Base-by-base conservation (phyloP, 2,888 invertebrate genomes). In the Teleogryllus oceanicus region DNA sequence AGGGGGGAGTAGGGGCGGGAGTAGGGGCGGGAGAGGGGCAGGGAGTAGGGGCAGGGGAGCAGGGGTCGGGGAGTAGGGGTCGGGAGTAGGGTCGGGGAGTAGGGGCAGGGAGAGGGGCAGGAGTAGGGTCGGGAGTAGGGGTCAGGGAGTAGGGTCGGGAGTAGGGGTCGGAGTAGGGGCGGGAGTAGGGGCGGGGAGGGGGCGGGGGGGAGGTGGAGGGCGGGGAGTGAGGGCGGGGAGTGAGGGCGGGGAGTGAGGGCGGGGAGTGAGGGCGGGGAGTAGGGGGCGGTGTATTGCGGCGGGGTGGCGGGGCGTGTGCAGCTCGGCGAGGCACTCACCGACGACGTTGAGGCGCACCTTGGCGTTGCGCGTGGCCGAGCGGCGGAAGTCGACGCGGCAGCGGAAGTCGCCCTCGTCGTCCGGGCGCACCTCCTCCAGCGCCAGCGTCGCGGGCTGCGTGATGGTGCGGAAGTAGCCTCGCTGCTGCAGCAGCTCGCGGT, bases 391-490 rank as follows among this genome's bases (percentile, higher is more conserved):
- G n/a, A 82, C 82, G 10, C 82, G 75, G 75, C 82, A 82, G 18
- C 82, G 75, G 62, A 81, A 82, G 24, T 81, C 81, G 8, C 82
- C 82, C 76, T 82, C 81, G 75, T 82, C 82, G 3, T 81, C 49
- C 16, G 81, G 80, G n/a, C 80, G 80, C 21, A 82, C 78, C 10
- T 80, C 80, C 75, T 81, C 81, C 50, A 82, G 78, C 37, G 81
- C 80, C 16, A 82, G 80, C 1, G 81, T 81, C 3, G 82, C 81
- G 13, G 82, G 82, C 74, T 81, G 80, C 10, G 81, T 82, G 51
- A 81, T 81, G 49, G 82, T 81, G 79, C 82, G 80, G 80, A 82
- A 82, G 78, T 81, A 82, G n/a, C 80, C 81, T 10, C 82, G 78
- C 24, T 82, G 81, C 37, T 80, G 81, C 78, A 82, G 78, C 21